Conservation (phyloP, 2,797 vertebrate genomes). For the Anomalospiza imberbis region DNA sequence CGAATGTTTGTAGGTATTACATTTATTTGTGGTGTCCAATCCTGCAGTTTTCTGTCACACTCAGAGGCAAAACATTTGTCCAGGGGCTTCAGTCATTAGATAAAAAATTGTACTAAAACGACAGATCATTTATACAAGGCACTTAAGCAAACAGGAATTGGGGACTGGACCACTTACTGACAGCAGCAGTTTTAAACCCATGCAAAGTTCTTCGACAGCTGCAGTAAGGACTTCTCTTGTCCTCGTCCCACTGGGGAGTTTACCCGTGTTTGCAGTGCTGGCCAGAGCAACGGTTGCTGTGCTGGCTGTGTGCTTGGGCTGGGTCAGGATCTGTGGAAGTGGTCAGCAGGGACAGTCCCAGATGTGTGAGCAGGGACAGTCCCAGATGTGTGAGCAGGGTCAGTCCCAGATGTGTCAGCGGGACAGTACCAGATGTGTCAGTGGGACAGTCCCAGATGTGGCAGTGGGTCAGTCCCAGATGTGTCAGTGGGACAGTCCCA, state of each 20-base stretch:
- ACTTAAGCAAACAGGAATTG: not conserved
- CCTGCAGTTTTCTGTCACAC: not conserved
- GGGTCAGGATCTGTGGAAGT: not conserved
- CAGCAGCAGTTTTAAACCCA: not conserved
- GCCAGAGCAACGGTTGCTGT: too few species aligned
- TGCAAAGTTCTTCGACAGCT: not conserved
- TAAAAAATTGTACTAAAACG: not conserved
- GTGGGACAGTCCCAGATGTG: too few species aligned
- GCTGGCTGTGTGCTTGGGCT: not conserved
- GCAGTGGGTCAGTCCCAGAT: too few species aligned
- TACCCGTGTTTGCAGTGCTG: fast-evolving
- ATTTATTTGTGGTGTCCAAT: not conserved
- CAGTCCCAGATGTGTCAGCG: too few species aligned
- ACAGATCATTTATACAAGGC: not conserved
- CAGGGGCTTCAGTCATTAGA: not conserved
- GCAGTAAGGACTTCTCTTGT: not conserved
- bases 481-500: too few species aligned
- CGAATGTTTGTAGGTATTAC: not conserved
- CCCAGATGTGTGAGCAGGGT: too few species aligned
- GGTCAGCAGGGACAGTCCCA: not conserved
- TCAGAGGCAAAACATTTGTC: not conserved
- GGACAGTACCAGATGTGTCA: too few species aligned
- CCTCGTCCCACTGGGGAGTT: fast-evolving
- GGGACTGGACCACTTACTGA: not conserved
- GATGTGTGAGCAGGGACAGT: not conserved